Conservation (phyloP, 2,888 invertebrate genomes). For the Hypolimnas misippus region DNA sequence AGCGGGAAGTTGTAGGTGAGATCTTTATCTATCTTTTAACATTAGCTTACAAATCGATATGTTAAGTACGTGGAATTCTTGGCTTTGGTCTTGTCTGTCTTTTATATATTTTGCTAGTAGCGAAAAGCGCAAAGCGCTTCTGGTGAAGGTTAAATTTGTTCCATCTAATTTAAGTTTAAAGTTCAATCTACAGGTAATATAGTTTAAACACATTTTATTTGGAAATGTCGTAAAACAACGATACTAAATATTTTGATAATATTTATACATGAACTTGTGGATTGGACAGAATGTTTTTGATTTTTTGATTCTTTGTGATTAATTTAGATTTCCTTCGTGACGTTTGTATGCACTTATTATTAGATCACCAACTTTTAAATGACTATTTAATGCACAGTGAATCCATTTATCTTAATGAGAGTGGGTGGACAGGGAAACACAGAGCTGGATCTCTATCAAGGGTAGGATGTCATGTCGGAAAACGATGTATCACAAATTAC, state of each 20-base stretch:
- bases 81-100: too few relatives aligned
- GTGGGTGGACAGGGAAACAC: constrained; percentile 28
- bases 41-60: constrained; percentile 16
- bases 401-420: constrained; percentile 31
- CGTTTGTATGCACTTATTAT: background rate
- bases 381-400: background rate
- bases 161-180: too few relatives aligned
- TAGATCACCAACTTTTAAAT: constrained; percentile 2
- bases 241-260: too few relatives aligned
- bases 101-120: too few relatives aligned
- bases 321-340: constrained; percentile 1
- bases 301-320: too few relatives aligned
- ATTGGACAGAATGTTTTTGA: background rate
- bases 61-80: constrained; percentile 4
- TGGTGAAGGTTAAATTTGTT: too few relatives aligned
- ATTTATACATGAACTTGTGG: too few relatives aligned
- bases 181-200: too few relatives aligned
- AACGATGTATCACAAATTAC: background rate
- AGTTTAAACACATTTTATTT: too few relatives aligned
- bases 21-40: constrained; percentile 13
- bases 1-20: constrained; percentile 21
- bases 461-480: constrained; percentile 27
- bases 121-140: too few relatives aligned
- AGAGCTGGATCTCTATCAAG: constrained; percentile 21
- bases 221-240: too few relatives aligned